A percentile compares a stretch with the other conserved stretches of the same genome.
Evolutionary conservation across 92 coral and sea anemone species (phyloP).

Genomic region (Palythoa grandis): DNA sequence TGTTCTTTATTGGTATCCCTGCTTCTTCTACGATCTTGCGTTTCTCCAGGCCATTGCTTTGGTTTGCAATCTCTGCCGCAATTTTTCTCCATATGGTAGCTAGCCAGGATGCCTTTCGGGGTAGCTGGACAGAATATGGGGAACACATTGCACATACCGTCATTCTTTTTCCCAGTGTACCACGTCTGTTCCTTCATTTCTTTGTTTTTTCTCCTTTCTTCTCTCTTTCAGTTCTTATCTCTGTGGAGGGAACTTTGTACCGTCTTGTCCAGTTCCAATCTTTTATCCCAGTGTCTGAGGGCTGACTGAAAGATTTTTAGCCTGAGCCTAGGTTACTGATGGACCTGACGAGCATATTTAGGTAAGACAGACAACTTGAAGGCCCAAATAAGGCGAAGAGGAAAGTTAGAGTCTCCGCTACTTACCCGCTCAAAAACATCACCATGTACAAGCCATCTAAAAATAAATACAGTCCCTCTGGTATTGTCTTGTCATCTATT

Average conservation of each 20-base stretch:
- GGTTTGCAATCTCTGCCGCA: slow-evolving; percentile 1
- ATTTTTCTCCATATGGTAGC: background rate
- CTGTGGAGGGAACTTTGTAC: background rate
- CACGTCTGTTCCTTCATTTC: background rate
- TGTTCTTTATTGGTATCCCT: background rate
- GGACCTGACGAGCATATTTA: too few relatives aligned
- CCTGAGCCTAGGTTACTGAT: background rate
- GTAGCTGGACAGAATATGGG: slow-evolving; percentile 1
- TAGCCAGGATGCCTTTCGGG: background rate
- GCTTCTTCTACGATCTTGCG: background rate
- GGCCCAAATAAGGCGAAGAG: too few relatives aligned
- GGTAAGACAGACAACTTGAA: too few relatives aligned
- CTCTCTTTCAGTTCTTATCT: background rate
- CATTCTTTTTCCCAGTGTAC: background rate
- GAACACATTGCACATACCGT: background rate
- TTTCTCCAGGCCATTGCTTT: background rate
- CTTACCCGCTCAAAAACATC: too few relatives aligned
- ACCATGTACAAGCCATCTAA: too few relatives aligned
- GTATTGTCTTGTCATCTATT: too few relatives aligned
- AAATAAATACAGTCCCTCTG: too few relatives aligned
- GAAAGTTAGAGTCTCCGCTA: too few relatives aligned
- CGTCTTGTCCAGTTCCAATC: background rate
- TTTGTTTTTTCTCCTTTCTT: background rate
- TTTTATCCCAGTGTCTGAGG: background rate
- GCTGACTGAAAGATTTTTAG: background rate